Evolutionary conservation across 1,140 invertebrate species (phyloP), one percentile per base, ranked within the genome.

Genomic region (Frieseomelitta varia): DNA sequence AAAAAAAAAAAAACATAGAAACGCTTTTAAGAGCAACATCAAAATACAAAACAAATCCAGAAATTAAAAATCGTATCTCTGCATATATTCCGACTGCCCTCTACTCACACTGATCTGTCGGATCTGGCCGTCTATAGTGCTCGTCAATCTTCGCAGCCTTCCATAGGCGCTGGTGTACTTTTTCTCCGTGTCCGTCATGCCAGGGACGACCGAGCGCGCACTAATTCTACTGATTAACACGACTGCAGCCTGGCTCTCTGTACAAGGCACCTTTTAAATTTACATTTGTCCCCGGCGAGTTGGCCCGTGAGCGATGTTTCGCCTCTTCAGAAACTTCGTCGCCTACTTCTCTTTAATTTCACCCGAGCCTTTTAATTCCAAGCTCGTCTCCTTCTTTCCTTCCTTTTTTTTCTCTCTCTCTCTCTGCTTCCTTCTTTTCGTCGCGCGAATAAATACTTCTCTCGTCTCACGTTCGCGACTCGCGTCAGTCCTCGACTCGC

Each of bases 131-230:
- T 96, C 95, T 78, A 96, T 94, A 92, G 96, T 96, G 86, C 95
- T 96, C 3, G 96, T 97, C 1, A 97, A 88, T 86, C 96, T 95
- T 79, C 96, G 92, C 61, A 97, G 90, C 87, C 96, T 95, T 67
- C 94, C 95, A 81, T 97, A 97, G 87, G 97, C 96, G 88, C 96
- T 95, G 4, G 95, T 95, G 91, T 97, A 97, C 86, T 94, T 96
- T 83, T 95, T 95, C 82, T 94, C 93, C 0, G 90, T 85, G 30
- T 93, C 92, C 12, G 88, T 87, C 92, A 93, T 93, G 39, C 77
- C 78, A n/a, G n/a, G 55, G 2, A 67, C 19, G 1, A 55, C n/a
- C 63, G n/a, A 34, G 15, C 51, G 15, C 27, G 55, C 55, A 47
- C 68, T 69, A 39, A 30, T 77, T 58, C 14, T 15, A 77, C 55